Base-by-base conservation (phyloP, 2,797 vertebrate species). In the Cygnus olor region DNA sequence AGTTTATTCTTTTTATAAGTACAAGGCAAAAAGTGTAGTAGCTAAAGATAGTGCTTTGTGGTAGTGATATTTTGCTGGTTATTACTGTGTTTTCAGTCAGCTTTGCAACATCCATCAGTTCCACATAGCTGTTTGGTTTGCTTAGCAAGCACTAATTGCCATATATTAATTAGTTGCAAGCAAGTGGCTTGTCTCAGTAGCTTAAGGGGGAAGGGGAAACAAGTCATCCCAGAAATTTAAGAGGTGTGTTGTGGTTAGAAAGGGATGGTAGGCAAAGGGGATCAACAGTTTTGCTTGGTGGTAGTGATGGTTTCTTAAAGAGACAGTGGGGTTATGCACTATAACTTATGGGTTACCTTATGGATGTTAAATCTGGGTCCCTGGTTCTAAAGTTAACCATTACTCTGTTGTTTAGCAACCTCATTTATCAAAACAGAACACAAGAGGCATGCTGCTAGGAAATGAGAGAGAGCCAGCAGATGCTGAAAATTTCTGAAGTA, bases 401-500 rank as follows among this genome's bases (percentile, higher is more conserved):
- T 78, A 64, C 12, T 73, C 34, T 93, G 84, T 65, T 85, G 80
- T 94, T 85, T 65, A 92, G 90, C 57, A 71, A 88, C 28, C 49
- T 87, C 16, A 32, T 90, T 87, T 85, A 58, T 92, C 65, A 89
- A 71, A 94, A 85, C 64, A 72, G 65, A 51, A 53, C 30, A 38
- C 79, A 82, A 28, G 40, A 87, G 51, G 36, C 28, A 51, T 40
- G 54, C 25, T 94, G 78, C 73, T 85, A 78, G 87, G 74, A 79
- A 81, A 18, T 81, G 63, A 70, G 74, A 58, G 44, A 65, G 44
- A 65, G 38, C 80, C 84, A 61, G 56, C 74, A 85, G 77, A 80
- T 85, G 70, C 51, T 77, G 22, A 63, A 81, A 45, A 34, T 77
- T 94, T 95, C 57, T 92, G 64, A 96, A 88, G 70, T 69, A 78